Conservation (phyloP, 2,888 invertebrate genomes). For the Thymelicus lineola region DNA sequence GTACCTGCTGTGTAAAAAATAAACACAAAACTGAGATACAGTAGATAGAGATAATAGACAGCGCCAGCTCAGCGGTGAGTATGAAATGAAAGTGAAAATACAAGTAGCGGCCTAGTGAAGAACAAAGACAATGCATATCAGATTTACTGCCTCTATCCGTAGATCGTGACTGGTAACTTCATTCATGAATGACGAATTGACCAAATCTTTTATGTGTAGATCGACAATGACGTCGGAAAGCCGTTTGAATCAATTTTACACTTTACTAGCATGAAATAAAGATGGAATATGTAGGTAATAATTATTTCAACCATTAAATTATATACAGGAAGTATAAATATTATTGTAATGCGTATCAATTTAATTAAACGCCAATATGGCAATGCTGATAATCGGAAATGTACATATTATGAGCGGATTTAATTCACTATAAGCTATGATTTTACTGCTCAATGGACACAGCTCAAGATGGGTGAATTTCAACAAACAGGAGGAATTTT, state of each 20-base stretch:
- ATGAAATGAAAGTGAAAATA: slow-evolving; percentile 61
- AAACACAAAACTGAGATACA: not conserved
- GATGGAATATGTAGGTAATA: slow-evolving; percentile 3
- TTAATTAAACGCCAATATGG: slow-evolving; percentile 18
- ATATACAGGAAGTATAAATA: slow-evolving; percentile 26
- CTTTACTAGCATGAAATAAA: slow-evolving; percentile 23
- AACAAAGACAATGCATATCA: slow-evolving; percentile 38
- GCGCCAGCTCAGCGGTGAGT: not conserved
- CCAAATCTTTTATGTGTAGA: slow-evolving; percentile 21
- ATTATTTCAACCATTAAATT: slow-evolving; percentile 4
- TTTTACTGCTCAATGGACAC: too few species aligned
- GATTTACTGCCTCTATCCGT: slow-evolving; percentile 14
- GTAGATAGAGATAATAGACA: not conserved
- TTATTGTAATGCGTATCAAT: slow-evolving; percentile 21
- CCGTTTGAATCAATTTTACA: slow-evolving; percentile 22
- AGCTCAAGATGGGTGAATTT: too few species aligned
- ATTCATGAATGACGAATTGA: slow-evolving; percentile 38
- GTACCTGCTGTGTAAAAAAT: not conserved
- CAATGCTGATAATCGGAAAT: slow-evolving; percentile 6
- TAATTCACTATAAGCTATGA: not conserved
- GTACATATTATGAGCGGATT: not conserved
- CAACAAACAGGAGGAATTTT: too few species aligned
- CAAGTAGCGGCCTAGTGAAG: slow-evolving; percentile 33
- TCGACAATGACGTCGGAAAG: slow-evolving; percentile 3
- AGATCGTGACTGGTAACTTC: slow-evolving; percentile 33